These are phyloP conservation scores for Tridacna crocea DNA, from an alignment of 2,888 invertebrate species.

Conservation along the genomic window DNA sequence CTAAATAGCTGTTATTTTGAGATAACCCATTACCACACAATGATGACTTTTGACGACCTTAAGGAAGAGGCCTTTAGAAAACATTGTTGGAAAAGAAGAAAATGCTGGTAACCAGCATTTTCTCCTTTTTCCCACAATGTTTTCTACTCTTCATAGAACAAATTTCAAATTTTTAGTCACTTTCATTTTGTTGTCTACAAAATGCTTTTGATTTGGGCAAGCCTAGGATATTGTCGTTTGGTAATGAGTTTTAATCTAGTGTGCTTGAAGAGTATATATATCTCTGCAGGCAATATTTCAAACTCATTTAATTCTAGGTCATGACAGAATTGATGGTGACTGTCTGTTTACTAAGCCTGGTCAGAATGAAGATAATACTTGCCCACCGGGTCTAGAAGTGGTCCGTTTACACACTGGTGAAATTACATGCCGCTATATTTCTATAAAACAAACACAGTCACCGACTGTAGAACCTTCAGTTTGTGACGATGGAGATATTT, in stretches of 20 bases:
- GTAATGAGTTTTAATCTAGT: too few relatives aligned
- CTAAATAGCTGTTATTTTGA: not conserved
- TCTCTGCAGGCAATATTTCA: too few relatives aligned
- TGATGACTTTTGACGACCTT: not conserved
- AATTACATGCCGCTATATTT: slow-evolving; percentile 6
- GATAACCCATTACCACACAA: not conserved
- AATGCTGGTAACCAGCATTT: not conserved
- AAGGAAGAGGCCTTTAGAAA: not conserved
- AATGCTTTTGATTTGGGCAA: too few relatives aligned
- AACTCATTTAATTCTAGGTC: not conserved
- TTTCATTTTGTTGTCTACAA: too few relatives aligned
- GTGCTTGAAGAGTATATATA: too few relatives aligned
- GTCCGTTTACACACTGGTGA: slow-evolving; percentile 11
- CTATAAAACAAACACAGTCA: not conserved
- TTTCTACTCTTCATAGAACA: not conserved
- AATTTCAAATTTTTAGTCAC: too few relatives aligned
- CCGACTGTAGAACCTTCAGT: not conserved
- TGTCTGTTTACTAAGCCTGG: not conserved
- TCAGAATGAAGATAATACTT: slow-evolving; percentile 27
- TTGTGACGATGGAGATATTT: not conserved
- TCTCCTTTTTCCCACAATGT: not conserved
- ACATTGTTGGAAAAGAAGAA: not conserved
- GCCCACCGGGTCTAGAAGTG: slow-evolving; percentile 43
- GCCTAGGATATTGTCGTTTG: too few relatives aligned
- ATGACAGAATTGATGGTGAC: not conserved